These are phyloP conservation scores for Salarias fasciatus DNA, from an alignment of 2,797 vertebrate species.

Conservation along the genomic window DNA sequence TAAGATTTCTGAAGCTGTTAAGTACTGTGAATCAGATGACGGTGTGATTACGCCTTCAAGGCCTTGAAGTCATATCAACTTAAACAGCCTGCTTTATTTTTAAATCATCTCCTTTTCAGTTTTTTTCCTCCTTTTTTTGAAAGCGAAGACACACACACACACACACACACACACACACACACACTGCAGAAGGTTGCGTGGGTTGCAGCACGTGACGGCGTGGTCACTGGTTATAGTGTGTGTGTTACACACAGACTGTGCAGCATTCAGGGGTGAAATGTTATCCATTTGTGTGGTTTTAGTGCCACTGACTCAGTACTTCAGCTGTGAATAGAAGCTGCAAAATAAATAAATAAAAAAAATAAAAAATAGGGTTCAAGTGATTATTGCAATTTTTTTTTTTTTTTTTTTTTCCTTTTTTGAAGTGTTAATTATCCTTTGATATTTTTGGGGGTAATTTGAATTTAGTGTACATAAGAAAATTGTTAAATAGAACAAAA, in stretches of 20 bases:
- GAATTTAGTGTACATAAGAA: too few species aligned
- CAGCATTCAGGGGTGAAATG: background rate
- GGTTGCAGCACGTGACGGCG: background rate
- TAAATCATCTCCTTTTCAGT: background rate
- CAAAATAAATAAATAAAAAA: too few species aligned
- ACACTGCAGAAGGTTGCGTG: conserved; percentile 13
- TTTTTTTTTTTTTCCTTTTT: too few species aligned
- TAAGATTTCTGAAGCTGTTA: conserved; percentile 44
- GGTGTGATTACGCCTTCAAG: conserved; percentile 40
- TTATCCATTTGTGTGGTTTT: background rate
- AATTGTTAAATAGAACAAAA: too few species aligned
- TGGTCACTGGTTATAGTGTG: background rate
- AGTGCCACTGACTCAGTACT: too few species aligned
- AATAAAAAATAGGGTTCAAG: too few species aligned
- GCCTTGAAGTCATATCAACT: conserved; percentile 35
- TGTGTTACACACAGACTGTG: background rate
- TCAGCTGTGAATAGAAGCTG: too few species aligned
- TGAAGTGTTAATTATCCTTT: too few species aligned
- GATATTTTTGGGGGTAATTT: too few species aligned
- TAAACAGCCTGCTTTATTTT: conserved; percentile 22
- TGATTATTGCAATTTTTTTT: too few species aligned
- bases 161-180: too few species aligned
- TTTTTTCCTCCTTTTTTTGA: conserved; percentile 9
- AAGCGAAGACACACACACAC: background rate
- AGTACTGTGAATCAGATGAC: conserved; percentile 41